phyloP scores from a whole-genome alignment of 30 jellyfish, hydroid and myxozoan species.

The Aurelia aurita region DNA sequence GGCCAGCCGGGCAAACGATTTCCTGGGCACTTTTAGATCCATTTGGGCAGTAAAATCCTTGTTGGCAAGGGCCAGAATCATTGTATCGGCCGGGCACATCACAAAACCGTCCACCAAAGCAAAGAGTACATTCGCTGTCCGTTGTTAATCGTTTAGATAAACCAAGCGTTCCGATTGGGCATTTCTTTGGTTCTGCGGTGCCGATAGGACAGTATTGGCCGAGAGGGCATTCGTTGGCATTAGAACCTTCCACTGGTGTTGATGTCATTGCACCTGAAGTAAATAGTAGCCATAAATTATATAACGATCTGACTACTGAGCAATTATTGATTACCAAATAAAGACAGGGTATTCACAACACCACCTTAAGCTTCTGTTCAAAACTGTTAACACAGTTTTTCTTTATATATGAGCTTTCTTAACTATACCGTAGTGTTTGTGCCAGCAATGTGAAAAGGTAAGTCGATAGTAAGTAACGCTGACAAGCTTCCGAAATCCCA shows the following conservation, averaged over 20 bases:
- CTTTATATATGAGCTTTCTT: no score
- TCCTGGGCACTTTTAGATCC: slow-evolving; percentile 89
- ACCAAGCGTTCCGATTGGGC: slow-evolving; percentile 95
- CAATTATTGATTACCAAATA: no score
- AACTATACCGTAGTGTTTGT: no score
- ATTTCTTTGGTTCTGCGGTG: slow-evolving; percentile 91
- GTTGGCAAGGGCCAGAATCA: slow-evolving; percentile 82
- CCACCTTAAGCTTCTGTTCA: no score
- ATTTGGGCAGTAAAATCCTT: slow-evolving; percentile 92
- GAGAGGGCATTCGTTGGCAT: slow-evolving; percentile 91
- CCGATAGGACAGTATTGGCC: slow-evolving; percentile 93
- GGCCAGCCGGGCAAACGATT: slow-evolving; percentile 92
- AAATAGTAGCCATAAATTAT: neutral
- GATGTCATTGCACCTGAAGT: slow-evolving; percentile 90
- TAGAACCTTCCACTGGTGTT: slow-evolving; percentile 93
- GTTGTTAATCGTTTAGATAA: slow-evolving; percentile 51
- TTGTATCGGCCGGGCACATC: slow-evolving; percentile 83
- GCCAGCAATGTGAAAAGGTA: no score
- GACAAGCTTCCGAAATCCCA: no score
- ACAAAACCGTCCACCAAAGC: slow-evolving; percentile 96
- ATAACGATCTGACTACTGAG: neutral
- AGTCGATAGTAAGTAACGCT: no score
- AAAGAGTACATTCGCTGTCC: slow-evolving; percentile 77
- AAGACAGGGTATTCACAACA: no score
- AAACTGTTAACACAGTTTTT: no score